Evolutionary conservation across 2,113 vertebrate genomes (phyloP).

Genomic region (Hippolais icterina): DNA sequence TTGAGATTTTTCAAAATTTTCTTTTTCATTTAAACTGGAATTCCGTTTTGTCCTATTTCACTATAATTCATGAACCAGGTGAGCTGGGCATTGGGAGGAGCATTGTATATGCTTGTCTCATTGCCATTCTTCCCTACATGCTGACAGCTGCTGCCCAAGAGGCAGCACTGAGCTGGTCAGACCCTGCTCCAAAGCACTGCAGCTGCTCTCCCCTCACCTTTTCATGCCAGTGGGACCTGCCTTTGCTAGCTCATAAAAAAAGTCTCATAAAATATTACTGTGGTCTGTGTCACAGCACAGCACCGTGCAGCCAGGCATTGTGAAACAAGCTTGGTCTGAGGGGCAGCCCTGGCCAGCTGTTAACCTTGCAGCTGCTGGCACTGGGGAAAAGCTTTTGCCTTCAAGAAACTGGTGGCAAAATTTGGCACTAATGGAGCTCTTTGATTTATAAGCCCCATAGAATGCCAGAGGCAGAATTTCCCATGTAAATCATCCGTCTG

Average conservation of each 20-base stretch:
- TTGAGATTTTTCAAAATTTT: neutral
- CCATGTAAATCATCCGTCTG: neutral
- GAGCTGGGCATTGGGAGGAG: neutral
- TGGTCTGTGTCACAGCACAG: neutral
- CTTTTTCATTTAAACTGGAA: neutral
- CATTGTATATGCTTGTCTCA: rapidly evolving
- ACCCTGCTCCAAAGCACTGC: neutral
- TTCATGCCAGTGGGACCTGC: neutral
- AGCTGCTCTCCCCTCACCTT: neutral
- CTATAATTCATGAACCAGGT: neutral
- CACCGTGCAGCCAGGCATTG: neutral
- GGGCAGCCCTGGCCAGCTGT: neutral
- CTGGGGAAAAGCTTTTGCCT: neutral
- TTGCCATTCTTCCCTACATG: neutral
- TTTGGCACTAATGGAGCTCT: neutral
- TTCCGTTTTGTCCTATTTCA: neutral
- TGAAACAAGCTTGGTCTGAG: neutral
- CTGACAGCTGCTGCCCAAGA: neutral
- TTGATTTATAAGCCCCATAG: neutral
- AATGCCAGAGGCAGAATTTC: neutral
- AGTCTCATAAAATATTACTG: conserved; percentile 12
- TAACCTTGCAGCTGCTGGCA: neutral
- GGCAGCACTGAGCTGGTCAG: neutral
- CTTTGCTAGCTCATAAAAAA: neutral
- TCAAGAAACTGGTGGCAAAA: neutral